phyloP scores from a whole-genome alignment of 2,888 invertebrate genomes.

The Thymelicus sylvestris region DNA sequence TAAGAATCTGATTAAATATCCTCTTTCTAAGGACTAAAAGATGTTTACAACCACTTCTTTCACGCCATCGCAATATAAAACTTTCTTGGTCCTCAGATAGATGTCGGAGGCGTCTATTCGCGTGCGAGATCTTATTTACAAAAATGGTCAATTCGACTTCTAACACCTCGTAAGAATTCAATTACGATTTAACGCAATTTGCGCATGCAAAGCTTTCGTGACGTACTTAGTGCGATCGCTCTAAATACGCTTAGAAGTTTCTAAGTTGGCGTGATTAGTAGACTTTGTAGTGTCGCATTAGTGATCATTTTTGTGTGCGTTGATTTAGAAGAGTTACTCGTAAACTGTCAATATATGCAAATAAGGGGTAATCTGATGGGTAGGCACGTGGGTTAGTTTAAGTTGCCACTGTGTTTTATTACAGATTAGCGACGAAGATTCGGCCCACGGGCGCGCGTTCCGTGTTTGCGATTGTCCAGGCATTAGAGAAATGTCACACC shows the following conservation, averaged over 20 bases:
- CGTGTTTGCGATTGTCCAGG: slow-evolving; percentile 59
- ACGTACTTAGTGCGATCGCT: slow-evolving; percentile 45
- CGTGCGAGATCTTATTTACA: slow-evolving; percentile 79
- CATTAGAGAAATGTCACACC: slow-evolving; percentile 52
- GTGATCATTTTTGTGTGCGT: slow-evolving; percentile 41
- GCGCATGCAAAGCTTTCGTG: slow-evolving; percentile 60
- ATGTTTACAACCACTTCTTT: slow-evolving; percentile 33
- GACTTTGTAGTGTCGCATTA: slow-evolving; percentile 37
- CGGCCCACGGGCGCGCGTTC: slow-evolving; percentile 71
- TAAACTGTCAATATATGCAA: slow-evolving; percentile 79
- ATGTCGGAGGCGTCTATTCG: slow-evolving; percentile 53
- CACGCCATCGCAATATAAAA: slow-evolving; percentile 42
- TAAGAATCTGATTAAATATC: slow-evolving; percentile 24
- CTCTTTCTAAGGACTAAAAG: slow-evolving; percentile 21
- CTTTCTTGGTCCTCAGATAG: slow-evolving; percentile 52
- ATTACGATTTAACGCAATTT: slow-evolving; percentile 76
- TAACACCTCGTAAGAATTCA: slow-evolving; percentile 77
- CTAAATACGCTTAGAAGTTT: slow-evolving; percentile 36
- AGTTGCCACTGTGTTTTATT: slow-evolving; percentile 73
- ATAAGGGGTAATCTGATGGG: slow-evolving; percentile 70
- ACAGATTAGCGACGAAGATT: slow-evolving; percentile 72
- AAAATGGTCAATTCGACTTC: slow-evolving; percentile 71
- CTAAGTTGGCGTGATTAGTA: neutral
- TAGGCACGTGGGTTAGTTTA: slow-evolving; percentile 70
- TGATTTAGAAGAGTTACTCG: slow-evolving; percentile 52